Base-by-base conservation (phyloP, 2,888 invertebrate species). In the Caenorhabditis afra region DNA sequence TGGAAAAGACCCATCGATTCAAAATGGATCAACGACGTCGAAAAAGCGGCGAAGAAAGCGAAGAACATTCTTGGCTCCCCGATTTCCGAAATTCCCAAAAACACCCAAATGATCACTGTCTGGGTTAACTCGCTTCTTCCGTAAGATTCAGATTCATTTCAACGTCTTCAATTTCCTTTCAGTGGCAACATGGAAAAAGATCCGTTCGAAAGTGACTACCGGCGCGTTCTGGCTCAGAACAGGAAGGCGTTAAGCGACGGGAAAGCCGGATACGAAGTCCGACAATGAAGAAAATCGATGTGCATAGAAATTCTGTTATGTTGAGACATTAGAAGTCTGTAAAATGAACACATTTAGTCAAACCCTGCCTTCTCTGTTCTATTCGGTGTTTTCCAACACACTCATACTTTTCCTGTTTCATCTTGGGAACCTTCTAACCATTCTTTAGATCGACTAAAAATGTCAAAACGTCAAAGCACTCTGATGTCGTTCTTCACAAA, bases 391-490 rank as follows among this genome's bases (percentile, higher is more conserved):
- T 18, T 45, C n/a, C 8, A 29, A 29, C 29, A 29, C 29, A 7
- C 29, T 29, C 44, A n/a, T 49, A 23, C 23, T 22, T 39, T 52
- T 57, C 41, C 16, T 22, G 8, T 20, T 3, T n/a, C 55, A 50
- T 10, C 22, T 12, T 50, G 39, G 12, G 1, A 39, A 5, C 12
- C 39, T 44, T 23, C 10, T 4, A 41, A n/a, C n/a, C n/a, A n/a
- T n/a, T n/a, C n/a, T n/a, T n/a, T n/a, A n/a, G n/a, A n/a, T n/a
- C n/a, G n/a, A n/a, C n/a, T n/a, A n/a, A 62, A 50, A 53, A 68
- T 78, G 71, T 71, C 79, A 10, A 68, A 70, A 23, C 70, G 71
- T 22, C 79, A 79, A 45, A 79, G 79, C 29, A 41, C 79, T n/a
- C 41, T 79, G 23, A 74, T 65, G 41, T 74, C 74, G n/a, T 79